Evolutionary conservation across 2,113 vertebrate species (phyloP), one percentile per base, ranked within the genome.

Genomic region (Caloenas nicobarica): DNA sequence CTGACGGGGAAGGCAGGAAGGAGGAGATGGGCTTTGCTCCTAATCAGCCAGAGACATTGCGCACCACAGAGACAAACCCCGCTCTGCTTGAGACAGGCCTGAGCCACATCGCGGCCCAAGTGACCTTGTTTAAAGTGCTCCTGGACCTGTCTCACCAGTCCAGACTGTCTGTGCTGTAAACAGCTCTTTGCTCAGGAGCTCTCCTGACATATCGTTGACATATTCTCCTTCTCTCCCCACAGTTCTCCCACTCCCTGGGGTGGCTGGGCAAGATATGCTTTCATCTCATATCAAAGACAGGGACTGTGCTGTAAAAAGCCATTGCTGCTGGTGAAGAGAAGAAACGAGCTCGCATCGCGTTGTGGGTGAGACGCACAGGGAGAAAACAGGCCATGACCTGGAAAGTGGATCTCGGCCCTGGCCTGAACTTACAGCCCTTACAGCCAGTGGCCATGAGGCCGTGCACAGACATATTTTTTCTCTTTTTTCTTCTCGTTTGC

Each of bases 21-120:
- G 71, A 93, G 91, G 92, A 95, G 92, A 93, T 91, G 90, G 84
- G 82, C 79, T 94, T 90, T 88, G 92, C 90, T 94, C 40, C 81
- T 94, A 95, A 95, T 95, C 88, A 95, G 82, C 87, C 85, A 72
- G 87, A 89, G 84, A 48, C 2, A 12, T 17, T n/a, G 76, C 48
- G 21, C 13, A 7, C 54, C 57, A 81, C 84, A 89, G 81, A 83
- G 85, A 72, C 68, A 77, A 94, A 74, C 17, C 73, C 61, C 1
- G 2, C 69, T 51, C n/a, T 12, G 53, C 89, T 21, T 4, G 2
- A 77, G 76, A 34, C 83, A 44, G 82, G 48, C 79, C 62, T 83
- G 66, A 70, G 36, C 70, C 13, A 2, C 42, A 29, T 10, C 71
- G 24, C 4, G 0, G 60, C 81, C 74, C 72, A 8, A 5, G 38